Evolutionary conservation across 2,113 vertebrate genomes (phyloP).

Genomic region (Corythaixoides concolor): DNA sequence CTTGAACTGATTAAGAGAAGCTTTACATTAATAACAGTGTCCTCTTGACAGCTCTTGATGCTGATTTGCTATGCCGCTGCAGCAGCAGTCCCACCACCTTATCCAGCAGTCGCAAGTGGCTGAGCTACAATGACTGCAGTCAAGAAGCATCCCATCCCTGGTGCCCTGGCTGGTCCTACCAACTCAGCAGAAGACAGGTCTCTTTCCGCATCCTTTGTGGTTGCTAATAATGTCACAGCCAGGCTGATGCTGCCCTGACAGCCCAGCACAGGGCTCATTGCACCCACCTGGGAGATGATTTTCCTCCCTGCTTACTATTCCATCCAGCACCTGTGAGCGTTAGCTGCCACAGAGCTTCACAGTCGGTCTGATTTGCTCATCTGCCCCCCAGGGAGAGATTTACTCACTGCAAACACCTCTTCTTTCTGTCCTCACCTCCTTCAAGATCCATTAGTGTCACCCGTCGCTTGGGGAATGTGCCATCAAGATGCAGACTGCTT

Average conservation of each 20-base stretch:
- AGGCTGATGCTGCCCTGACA: not conserved
- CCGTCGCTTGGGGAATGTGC: not conserved
- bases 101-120: not conserved
- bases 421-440: not conserved
- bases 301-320: not conserved
- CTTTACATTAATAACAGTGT: not conserved
- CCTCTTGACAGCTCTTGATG: not conserved
- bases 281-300: not conserved
- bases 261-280: not conserved
- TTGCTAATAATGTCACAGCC: not conserved
- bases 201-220: not conserved
- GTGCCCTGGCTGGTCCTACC: not conserved
- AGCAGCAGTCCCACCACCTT: not conserved
- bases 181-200: not conserved
- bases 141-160: fast-evolving
- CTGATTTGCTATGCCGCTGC: not conserved
- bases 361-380: not conserved
- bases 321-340: not conserved
- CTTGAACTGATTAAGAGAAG: not conserved
- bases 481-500: not conserved
- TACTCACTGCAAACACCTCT: not conserved
- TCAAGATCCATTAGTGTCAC: not conserved
- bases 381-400: not conserved
- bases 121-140: not conserved
- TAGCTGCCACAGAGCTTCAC: not conserved